Percentiles rank a stretch among this genome's conserved stretches.
These are phyloP conservation scores for Mesodorylaimus sp. DNA, from an alignment of 2,888 invertebrate species.

Conservation along the genomic window DNA sequence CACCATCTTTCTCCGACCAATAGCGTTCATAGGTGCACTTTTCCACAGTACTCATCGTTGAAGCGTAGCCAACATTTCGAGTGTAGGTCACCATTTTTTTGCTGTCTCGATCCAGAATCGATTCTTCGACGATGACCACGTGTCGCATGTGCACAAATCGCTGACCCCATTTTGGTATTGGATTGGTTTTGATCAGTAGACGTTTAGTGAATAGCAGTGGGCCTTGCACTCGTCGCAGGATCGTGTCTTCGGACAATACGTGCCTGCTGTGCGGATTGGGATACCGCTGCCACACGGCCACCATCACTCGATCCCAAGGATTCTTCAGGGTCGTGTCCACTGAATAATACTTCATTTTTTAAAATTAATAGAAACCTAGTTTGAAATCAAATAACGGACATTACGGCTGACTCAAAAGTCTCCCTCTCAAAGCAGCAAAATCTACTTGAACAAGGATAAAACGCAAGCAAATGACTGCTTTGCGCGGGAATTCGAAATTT, in stretches of 20 bases:
- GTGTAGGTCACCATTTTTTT: slow-evolving; percentile 71
- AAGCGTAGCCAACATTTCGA: slow-evolving; percentile 68
- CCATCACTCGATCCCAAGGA: slow-evolving; percentile 76
- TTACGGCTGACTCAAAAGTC: no score
- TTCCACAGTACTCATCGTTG: slow-evolving; percentile 76
- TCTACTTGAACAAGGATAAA: no score
- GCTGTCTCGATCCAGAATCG: slow-evolving; percentile 60
- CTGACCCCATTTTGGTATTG: slow-evolving; percentile 80
- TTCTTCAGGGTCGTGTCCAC: slow-evolving; percentile 58
- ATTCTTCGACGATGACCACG: slow-evolving; percentile 78
- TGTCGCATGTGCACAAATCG: slow-evolving; percentile 45
- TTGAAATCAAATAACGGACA: no score
- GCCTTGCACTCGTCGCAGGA: slow-evolving; percentile 51
- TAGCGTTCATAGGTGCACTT: no score
- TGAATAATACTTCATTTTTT: slow-evolving; percentile 61
- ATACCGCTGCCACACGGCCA: slow-evolving; percentile 77
- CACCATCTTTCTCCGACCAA: no score
- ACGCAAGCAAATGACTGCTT: no score
- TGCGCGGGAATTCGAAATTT: no score
- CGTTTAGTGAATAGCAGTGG: slow-evolving; percentile 65
- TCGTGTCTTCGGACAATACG: slow-evolving; percentile 75
- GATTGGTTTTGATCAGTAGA: slow-evolving; percentile 70
- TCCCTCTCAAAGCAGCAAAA: no score
- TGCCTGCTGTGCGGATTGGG: slow-evolving; percentile 87
- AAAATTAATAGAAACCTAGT: no score